Conservation (phyloP, 1,140 invertebrate genomes). For the Maniola jurtina region DNA sequence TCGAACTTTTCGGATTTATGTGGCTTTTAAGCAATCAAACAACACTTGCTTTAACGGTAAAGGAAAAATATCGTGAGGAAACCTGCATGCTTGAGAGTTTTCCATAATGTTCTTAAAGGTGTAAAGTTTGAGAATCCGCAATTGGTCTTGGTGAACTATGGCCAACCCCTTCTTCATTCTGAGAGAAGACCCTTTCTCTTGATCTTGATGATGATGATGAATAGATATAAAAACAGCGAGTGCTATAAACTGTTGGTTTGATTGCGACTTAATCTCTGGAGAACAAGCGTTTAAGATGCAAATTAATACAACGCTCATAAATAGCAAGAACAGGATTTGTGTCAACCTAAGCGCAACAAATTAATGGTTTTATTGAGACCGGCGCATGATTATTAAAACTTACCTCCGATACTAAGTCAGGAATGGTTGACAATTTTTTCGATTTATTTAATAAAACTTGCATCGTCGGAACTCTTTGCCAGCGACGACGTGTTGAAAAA, state of each 20-base stretch:
- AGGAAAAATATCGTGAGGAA: too few species aligned
- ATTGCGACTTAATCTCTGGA: constrained; percentile 1
- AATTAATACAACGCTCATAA: constrained; percentile 8
- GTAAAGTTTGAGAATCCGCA: too few species aligned
- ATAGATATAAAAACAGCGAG: not conserved
- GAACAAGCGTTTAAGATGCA: constrained; percentile 4
- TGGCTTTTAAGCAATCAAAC: too few species aligned
- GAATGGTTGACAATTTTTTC: not conserved
- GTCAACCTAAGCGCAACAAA: constrained; percentile 3
- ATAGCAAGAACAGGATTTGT: constrained; percentile 1
- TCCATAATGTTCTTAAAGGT: too few species aligned
- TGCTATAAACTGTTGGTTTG: not conserved
- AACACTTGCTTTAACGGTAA: too few species aligned
- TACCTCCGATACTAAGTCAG: not conserved
- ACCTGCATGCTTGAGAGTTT: too few species aligned
- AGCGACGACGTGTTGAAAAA: not conserved
- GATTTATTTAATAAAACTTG: not conserved
- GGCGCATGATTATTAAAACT: not conserved
- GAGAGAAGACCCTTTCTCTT: too few species aligned
- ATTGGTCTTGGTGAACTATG: too few species aligned
- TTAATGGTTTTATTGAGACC: constrained; percentile 3
- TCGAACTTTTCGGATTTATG: too few species aligned
- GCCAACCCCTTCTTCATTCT: too few species aligned
- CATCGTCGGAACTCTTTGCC: not conserved
- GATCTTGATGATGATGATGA: too few species aligned